Evolutionary conservation across 2,113 vertebrate genomes (phyloP).

Genomic region (Miniopterus natalensis): DNA sequence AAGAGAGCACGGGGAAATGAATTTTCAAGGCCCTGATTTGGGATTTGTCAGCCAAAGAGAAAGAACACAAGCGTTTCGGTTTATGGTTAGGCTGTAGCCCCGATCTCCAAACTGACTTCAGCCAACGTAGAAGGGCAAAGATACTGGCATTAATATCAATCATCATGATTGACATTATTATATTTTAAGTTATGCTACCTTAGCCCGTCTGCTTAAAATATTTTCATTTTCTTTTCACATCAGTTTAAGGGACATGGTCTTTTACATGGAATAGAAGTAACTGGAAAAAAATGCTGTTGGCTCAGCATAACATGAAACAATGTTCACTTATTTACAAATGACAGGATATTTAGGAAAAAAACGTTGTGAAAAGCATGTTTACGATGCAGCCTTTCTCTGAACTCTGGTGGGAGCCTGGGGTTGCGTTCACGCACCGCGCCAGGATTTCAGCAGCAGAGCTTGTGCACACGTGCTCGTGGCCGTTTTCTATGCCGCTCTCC

Average conservation of each 20-base stretch:
- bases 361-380: not conserved
- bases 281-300: not conserved
- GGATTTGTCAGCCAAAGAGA: not conserved
- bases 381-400: constrained; percentile 47
- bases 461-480: constrained; percentile 64
- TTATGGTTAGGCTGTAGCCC: not conserved
- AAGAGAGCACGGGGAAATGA: not conserved
- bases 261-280: not conserved
- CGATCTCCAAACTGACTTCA: not conserved
- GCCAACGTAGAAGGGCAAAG: not conserved
- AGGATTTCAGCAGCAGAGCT: constrained; percentile 61
- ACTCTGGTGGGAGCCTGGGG: constrained; percentile 37
- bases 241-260: not conserved
- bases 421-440: not conserved
- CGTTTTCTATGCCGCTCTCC: constrained; percentile 44
- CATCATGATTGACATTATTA: not conserved
- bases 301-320: constrained; percentile 21
- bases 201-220: not conserved
- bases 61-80: not conserved
- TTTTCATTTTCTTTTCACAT: constrained; percentile 29
- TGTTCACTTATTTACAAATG: constrained; percentile 44
- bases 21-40: not conserved
- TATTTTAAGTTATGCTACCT: constrained; percentile 10
- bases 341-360: not conserved
- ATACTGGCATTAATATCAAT: not conserved